Percentiles rank a stretch among this genome's conserved stretches.
Evolutionary conservation across 2,113 vertebrate species (phyloP).

Genomic region (Equus przewalskii): DNA sequence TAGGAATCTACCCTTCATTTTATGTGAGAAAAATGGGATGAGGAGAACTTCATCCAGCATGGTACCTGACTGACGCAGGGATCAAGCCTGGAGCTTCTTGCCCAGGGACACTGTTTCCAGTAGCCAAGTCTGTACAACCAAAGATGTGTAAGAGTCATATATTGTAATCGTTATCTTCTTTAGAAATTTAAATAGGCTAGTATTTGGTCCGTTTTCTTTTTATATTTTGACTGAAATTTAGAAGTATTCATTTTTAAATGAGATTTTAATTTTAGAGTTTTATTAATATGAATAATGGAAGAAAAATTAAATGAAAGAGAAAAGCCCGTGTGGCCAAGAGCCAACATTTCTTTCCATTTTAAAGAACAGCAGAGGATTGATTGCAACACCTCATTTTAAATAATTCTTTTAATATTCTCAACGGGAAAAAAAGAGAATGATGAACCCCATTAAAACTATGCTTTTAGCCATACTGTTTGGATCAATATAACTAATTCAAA

Average conservation of each 20-base stretch:
- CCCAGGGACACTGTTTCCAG: not conserved
- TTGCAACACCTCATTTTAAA: constrained; percentile 40
- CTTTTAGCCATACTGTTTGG: constrained; percentile 15
- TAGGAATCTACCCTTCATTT: not conserved
- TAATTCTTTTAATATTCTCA: constrained; percentile 60
- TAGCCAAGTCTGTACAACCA: not conserved
- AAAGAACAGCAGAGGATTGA: not conserved
- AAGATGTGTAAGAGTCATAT: not conserved
- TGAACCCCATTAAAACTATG: constrained; percentile 3
- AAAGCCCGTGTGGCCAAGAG: not conserved
- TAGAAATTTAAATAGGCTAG: not conserved
- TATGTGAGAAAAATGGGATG: not conserved
- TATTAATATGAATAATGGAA: constrained; percentile 40
- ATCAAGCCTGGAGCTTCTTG: not conserved
- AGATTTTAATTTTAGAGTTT: constrained; percentile 61
- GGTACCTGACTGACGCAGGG: not conserved
- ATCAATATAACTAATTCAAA: constrained; percentile 62
- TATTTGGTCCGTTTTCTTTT: constrained; percentile 10
- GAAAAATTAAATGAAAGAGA: constrained; percentile 48
- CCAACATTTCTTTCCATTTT: constrained; percentile 39
- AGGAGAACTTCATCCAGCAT: not conserved
- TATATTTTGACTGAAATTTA: constrained; percentile 37
- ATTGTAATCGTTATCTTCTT: not conserved
- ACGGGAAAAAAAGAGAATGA: not conserved
- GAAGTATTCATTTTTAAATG: constrained; percentile 33